Evolutionary conservation across 2,113 vertebrate species (phyloP), one percentile per base, ranked within the genome.

Genomic region (Brachirus orientalis): DNA sequence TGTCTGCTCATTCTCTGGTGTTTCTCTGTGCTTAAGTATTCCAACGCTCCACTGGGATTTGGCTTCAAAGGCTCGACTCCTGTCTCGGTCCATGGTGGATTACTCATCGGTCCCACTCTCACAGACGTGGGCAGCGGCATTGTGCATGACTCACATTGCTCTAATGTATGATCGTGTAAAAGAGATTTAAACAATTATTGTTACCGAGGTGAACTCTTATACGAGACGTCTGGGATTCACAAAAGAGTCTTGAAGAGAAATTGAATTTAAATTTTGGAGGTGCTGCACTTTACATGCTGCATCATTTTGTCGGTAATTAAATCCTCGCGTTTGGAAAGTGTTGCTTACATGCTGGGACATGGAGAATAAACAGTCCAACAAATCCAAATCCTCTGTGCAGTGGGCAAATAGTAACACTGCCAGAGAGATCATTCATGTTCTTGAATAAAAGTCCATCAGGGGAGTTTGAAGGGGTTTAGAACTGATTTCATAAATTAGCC

Each of bases 141-240:
- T 4, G 13, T 47, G 71, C 41, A 19, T 86, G 84, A 82, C 73
- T 87, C 87, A 88, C 58, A 44, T 72, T 61, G 69, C 77, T 73
- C 48, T 43, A 7, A 47, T 56, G 62, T 74, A 59, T 35, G 45
- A 63, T 74, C 50, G 16, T 64, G 54, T 43, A 40, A 1, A 18
- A 58, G 40, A 28, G 28, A 28, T 28, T 28, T 4, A 28, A 28
- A 28, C 28, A 2, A 28, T 4, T 6, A 28, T 28, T 1, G 61
- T 14, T 38, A 47, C 46, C 1, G 8, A 2, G 3, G 41, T 59
- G 36, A 64, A 52, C 61, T 18, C 20, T 45, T 56, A 47, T 12
- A 13, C 33, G 41, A 57, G 28, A 35, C 28, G 13, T 38, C 16
- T 18, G 38, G 17, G 60, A 51, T 33, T 18, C 19, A 11, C 18